These are phyloP conservation scores for Leptopilina drosophilae DNA, from an alignment of 2,888 invertebrate genomes.

Conservation along the genomic window DNA sequence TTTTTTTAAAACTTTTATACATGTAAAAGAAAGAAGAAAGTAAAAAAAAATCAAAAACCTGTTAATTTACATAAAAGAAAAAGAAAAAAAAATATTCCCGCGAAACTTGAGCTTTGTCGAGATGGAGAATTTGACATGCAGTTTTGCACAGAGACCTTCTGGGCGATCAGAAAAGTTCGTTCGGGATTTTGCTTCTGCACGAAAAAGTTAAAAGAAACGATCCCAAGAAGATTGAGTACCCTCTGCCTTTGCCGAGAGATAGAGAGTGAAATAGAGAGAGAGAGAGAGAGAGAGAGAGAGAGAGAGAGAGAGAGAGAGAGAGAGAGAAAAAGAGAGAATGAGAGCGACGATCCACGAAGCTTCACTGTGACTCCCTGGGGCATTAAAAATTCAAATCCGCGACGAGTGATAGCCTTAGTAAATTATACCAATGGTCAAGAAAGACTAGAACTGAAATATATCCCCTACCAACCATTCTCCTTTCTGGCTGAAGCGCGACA, in stretches of 20 bases:
- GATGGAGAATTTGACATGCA: constrained; percentile 17
- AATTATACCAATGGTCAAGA: constrained; percentile 47
- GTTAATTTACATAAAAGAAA: too few species aligned
- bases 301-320: too few species aligned
- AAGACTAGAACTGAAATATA: constrained; percentile 39
- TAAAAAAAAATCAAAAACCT: too few species aligned
- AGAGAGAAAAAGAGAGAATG: too few species aligned
- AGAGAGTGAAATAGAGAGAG: too few species aligned
- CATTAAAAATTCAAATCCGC: constrained; percentile 54
- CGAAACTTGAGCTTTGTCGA: not conserved
- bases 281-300: too few species aligned
- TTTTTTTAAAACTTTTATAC: too few species aligned
- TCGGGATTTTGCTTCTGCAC: constrained; percentile 16
- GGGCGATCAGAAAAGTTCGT: constrained; percentile 35
- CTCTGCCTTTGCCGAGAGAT: constrained; percentile 17
- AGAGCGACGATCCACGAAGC: constrained; percentile 25
- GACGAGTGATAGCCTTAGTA: constrained; percentile 52
- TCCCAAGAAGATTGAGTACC: constrained; percentile 29
- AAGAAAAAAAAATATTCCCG: not conserved
- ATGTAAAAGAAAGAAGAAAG: too few species aligned
- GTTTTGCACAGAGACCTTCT: constrained; percentile 11
- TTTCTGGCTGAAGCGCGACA: constrained; percentile 15
- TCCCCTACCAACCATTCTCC: not conserved
- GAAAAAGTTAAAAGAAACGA: constrained; percentile 40
- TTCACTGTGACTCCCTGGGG: constrained; percentile 18